These are phyloP conservation scores for Reticulitermes speratus DNA, from an alignment of 1,140 invertebrate genomes.

Conservation along the genomic window DNA sequence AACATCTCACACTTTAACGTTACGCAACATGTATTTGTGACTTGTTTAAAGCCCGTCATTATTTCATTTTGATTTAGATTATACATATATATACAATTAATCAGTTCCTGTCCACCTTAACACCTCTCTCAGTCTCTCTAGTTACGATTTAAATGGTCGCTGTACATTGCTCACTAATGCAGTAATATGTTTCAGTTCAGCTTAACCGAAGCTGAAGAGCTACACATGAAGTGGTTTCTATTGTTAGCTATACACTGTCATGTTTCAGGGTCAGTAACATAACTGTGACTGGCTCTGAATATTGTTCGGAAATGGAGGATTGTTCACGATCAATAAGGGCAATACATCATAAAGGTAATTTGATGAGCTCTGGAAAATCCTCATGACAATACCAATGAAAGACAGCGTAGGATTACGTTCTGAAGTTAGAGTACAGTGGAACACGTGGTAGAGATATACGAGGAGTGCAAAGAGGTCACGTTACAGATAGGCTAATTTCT, in stretches of 20 bases:
- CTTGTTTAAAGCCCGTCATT: not conserved
- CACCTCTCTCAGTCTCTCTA: not conserved
- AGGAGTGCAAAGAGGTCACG: no score
- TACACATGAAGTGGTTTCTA: not conserved
- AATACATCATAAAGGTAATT: not conserved
- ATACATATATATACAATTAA: not conserved
- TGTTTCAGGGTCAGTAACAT: not conserved
- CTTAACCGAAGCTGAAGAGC: not conserved
- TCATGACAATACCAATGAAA: not conserved
- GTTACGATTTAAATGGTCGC: not conserved
- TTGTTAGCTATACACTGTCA: not conserved
- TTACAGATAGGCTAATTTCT: no score
- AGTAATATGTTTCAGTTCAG: not conserved
- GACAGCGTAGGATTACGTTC: no score
- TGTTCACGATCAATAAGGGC: not conserved
- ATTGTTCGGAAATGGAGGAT: not conserved
- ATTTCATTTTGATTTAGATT: not conserved
- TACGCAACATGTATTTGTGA: not conserved
- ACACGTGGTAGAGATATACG: no score
- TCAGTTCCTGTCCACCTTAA: not conserved
- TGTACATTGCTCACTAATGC: not conserved
- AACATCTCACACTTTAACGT: not conserved
- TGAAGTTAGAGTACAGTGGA: no score
- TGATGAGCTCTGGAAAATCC: not conserved
- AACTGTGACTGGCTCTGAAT: not conserved